A percentile compares a stretch with the other conserved stretches of the same genome.
Evolutionary conservation across 2,888 invertebrate genomes (phyloP).

Genomic region (Operophtera brumata): DNA sequence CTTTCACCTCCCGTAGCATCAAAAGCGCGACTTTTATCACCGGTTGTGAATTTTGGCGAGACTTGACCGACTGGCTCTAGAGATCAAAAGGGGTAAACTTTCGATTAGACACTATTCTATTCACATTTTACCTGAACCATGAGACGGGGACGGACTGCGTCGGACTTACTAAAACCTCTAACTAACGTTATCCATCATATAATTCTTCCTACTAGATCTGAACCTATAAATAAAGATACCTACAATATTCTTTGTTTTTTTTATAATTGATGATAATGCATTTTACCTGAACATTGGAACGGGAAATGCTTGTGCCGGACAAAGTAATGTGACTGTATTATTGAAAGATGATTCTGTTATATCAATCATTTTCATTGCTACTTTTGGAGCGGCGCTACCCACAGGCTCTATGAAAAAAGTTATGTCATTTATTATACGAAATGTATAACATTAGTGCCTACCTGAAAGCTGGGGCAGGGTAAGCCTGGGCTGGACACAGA

Average conservation of each 20-base stretch:
- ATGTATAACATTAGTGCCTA: slow-evolving; percentile 46
- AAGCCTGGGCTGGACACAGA: slow-evolving; percentile 88
- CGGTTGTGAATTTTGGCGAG: slow-evolving; percentile 83
- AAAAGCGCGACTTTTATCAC: slow-evolving; percentile 83
- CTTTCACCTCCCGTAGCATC: slow-evolving; percentile 76
- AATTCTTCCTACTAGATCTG: too few relatives aligned
- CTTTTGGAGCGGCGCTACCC: slow-evolving; percentile 85
- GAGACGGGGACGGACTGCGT: slow-evolving; percentile 84
- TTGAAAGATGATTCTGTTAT: slow-evolving; percentile 61
- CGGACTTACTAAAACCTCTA: not conserved
- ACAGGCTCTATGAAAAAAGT: slow-evolving; percentile 81
- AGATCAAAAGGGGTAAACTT: slow-evolving; percentile 25
- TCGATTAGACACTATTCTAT: slow-evolving; percentile 19
- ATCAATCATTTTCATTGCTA: slow-evolving; percentile 80
- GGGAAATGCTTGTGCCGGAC: slow-evolving; percentile 84
- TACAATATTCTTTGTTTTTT: not conserved
- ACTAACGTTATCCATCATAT: too few relatives aligned
- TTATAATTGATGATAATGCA: not conserved
- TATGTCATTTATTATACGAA: slow-evolving; percentile 14
- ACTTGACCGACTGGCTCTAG: slow-evolving; percentile 85
- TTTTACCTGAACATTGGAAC: slow-evolving; percentile 85
- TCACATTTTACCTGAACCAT: slow-evolving; percentile 82
- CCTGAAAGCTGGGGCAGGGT: slow-evolving; percentile 85
- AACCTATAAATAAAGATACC: not conserved
- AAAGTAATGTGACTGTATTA: slow-evolving; percentile 75